Base-by-base conservation (phyloP, 2,888 invertebrate species). In the Chaetogeoica ovagalla region DNA sequence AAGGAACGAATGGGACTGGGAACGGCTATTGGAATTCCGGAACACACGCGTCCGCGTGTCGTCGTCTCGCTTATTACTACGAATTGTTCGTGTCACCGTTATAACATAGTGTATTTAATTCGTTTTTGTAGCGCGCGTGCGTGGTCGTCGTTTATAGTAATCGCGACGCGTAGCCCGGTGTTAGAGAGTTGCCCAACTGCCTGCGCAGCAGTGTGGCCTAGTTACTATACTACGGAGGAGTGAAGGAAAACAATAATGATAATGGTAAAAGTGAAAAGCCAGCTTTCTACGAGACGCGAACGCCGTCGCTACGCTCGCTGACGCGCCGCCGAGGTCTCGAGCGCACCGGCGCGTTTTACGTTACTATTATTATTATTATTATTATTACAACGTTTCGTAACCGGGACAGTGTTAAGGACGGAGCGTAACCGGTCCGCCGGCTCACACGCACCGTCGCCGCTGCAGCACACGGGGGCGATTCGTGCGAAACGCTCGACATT, bases 341-440 rank as follows among this genome's bases (percentile, higher is more conserved):
- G 30, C 30, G 30, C 30, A 4, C 17, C 66, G 21, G 21, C 48
- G 37, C 43, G 75, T 6, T 59, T n/a, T 48, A 23, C 39, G 7
- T 39, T 39, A 39, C 7, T 39, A 39, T 39, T 7, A 39, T 39
- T 57, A 48, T 48, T 48, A 48, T 48, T 39, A 23, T 15, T 17
- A 48, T 23, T 62, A 62, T 63, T 37, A 55, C 39, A 17, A 48
- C 65, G 30, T 79, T 79, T 79, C 79, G 79, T 79, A 79, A 79
- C 71, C 63, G 63, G 70, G 62, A 71, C 79, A 79, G 79, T 79
- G 79, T 79, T 79, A 79, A 79, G 79, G 79, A 71, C 79, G 71
- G 59, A 48, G 66, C 23, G 43, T 70, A 62, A 77, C 71, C 71
- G 63, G 57, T 79, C 57, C 65, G 11, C 37, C 21, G 60, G 62